These are phyloP conservation scores for Edolisoma coerulescens DNA, from an alignment of 2,113 vertebrate genomes.

Conservation along the genomic window DNA sequence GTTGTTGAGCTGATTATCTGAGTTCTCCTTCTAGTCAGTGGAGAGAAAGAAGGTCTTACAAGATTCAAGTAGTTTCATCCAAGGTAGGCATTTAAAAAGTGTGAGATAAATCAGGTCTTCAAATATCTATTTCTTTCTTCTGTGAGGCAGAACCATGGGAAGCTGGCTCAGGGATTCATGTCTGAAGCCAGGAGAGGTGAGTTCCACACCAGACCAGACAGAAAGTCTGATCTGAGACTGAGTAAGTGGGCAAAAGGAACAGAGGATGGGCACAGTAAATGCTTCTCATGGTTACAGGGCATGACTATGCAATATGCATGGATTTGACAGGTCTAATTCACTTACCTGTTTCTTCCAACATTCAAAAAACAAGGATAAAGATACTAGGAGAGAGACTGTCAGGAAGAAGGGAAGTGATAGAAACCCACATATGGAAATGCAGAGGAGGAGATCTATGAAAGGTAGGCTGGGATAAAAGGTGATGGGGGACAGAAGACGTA, in stretches of 20 bases:
- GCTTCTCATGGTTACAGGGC: background rate
- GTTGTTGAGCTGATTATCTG: background rate
- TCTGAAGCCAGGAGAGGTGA: background rate
- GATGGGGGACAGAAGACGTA: background rate
- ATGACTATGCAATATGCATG: rapidly evolving
- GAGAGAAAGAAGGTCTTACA: background rate
- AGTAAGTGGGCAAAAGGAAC: background rate
- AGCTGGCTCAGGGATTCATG: background rate
- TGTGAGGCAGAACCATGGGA: background rate
- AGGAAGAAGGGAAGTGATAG: background rate
- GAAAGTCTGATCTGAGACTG: background rate
- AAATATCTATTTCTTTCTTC: background rate
- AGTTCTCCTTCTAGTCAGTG: background rate
- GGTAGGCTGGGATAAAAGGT: background rate
- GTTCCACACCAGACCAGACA: background rate
- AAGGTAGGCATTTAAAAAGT: background rate
- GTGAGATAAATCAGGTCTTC: background rate
- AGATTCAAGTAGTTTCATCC: background rate
- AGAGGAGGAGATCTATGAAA: background rate
- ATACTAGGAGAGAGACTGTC: background rate
- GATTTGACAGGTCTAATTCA: background rate
- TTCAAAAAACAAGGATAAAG: background rate
- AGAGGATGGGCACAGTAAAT: background rate
- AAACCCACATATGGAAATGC: background rate
- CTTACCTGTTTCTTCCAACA: background rate